Evolutionary conservation across 2,797 vertebrate genomes (phyloP).

Genomic region (Tapirus indicus): DNA sequence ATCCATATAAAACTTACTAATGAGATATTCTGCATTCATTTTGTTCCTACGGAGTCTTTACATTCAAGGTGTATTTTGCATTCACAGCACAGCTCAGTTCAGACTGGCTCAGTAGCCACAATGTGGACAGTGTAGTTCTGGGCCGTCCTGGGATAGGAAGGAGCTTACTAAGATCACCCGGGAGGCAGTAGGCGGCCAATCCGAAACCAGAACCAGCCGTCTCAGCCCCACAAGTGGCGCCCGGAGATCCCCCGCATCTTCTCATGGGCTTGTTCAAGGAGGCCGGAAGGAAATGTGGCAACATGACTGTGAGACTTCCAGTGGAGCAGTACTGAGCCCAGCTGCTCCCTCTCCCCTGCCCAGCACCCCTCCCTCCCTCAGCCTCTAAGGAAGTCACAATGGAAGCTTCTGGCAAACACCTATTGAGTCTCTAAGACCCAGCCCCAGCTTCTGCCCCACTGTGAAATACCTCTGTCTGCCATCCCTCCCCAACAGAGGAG

Average conservation of each 20-base stretch:
- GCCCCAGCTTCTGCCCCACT: neutral
- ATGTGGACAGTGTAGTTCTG: neutral
- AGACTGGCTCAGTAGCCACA: rapidly evolving
- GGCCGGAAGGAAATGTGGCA: neutral
- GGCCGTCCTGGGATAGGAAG: neutral
- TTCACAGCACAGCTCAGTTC: neutral
- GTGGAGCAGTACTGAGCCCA: neutral
- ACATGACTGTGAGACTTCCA: neutral
- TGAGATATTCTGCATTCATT: neutral
- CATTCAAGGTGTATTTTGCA: too few species aligned
- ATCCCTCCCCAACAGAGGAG: neutral
- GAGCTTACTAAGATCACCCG: neutral
- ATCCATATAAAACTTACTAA: neutral
- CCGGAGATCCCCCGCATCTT: neutral
- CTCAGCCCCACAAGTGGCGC: neutral
- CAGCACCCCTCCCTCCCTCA: neutral
- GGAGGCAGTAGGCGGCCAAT: neutral
- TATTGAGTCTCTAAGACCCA: neutral
- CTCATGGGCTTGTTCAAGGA: neutral
- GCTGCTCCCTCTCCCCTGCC: neutral
- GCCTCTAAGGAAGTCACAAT: too few species aligned
- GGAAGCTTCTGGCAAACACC: neutral
- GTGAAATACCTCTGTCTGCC: neutral
- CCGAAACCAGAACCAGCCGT: neutral
- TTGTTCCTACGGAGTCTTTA: neutral